Base-by-base conservation (phyloP, 2,797 vertebrate genomes). In the Myotis pilosus region DNA sequence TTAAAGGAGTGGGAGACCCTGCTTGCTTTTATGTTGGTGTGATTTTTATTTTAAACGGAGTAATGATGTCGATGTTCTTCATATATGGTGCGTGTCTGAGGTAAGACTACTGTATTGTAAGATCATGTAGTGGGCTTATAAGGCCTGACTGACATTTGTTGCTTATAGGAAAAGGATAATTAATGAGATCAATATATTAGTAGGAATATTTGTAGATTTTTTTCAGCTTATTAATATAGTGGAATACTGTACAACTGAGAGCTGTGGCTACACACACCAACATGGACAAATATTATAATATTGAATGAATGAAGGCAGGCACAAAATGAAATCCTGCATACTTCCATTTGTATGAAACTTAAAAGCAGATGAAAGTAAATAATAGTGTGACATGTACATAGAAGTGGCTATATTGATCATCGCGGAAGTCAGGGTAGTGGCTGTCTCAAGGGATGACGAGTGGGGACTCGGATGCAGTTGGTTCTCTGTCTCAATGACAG, bases 61-160 rank as follows among this genome's bases (percentile, higher is more conserved):
- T 97, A 19, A 99, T 99, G 99, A 98, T 99, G 99, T 98, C 98
- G 83, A 97, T 99, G 57, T 99, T 99, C 98, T 99, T 99, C 98
- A 49, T 99, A 4, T 99, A 99, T 41, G 99, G 99, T 5, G 90
- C 98, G 28, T 99, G 98, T 95, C 97, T 99, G 96, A 99, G 99
- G 99, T 99, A 98, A 98, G 95, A 83, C 20, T 64, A 30, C 49
- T 84, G 16, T 64, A 41, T 66, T 92, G 69, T 64, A 71, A 83
- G 41, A 69, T 36, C 8, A 79, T 68, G 66, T 4, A 5, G 23
- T 71, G 19, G 66, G 5, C 1, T 93, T 62, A 6, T 25, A 57
- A 62, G 20, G 13, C 53, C 13, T 68, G 11, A 6, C 55, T 87
- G 38, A 55, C 1, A 72, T 94, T 92, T 86, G 17, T 68, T 95